Base-by-base conservation (phyloP, 2,113 vertebrate species). In the Podiceps cristatus region DNA sequence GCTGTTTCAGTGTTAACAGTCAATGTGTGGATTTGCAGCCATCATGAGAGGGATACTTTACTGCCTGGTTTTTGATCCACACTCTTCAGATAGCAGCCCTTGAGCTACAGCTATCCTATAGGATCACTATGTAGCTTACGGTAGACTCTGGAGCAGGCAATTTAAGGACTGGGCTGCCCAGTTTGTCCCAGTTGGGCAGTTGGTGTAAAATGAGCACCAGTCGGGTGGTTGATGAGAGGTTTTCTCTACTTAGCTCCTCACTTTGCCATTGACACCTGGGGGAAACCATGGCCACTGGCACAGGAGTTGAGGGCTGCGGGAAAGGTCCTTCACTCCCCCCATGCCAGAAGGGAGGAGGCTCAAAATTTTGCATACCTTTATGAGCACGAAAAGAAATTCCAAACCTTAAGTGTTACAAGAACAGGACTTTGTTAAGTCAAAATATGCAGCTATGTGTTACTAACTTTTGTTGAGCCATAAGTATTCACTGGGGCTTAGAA, bases 241-340 rank as follows among this genome's bases (percentile, higher is more conserved):
- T 90, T 88, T 35, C 33, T 68, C 24, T 78, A 2, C 50, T 72
- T 82, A 56, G 37, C 11, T 85, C 31, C 47, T 50, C 33, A 13
- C 33, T 76, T 83, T 77, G 44, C 44, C 13, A 3, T 3, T 78
- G 44, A 8, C 5, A 4, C 15, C 3, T 58, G 29, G 27, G 29
- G 29, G 25, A 49, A 85, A 3, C 10, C 11, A 5, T 6, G 29
- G n/a, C 22, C 42, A 18, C 14, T 29, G 47, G 31, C 4, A 1
- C 0, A 0, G 49, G 11, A 69, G 24, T 17, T 37, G 67, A 86
- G 47, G 40, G 35, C 17, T 44, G 19, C 0, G 2, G 44, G 37
- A 67, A 5, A 64, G 13, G 7, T 66, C 25, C 13, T 79, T 74
- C 6, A 0, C 15, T 80, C 16, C 9, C 3, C 7, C 2, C 0